Evolutionary conservation across 2,113 vertebrate species (phyloP), one percentile per base, ranked within the genome.

Genomic region (Perca fluviatilis): DNA sequence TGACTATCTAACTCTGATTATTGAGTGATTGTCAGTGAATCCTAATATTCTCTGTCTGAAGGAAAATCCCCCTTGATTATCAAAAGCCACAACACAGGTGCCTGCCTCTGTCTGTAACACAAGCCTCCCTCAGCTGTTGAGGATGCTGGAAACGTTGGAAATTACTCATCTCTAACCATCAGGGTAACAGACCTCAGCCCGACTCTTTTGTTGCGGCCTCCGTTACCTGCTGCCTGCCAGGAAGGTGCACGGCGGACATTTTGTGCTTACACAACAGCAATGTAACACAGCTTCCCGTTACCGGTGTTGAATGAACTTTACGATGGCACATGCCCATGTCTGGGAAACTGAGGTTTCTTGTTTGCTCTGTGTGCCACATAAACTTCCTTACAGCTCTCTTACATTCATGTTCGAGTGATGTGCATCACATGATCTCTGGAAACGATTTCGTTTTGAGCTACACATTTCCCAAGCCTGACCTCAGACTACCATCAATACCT

Each of bases 51-150:
- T 77, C 54, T 62, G 69, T 71, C 76, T 50, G 21, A 50, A 53
- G 86, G 87, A 88, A 94, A 92, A 80, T 82, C 86, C 91, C 92
- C 92, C 89, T 75, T 43, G 70, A 50, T 62, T 60, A 75, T 47
- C 27, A n/a, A 83, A 79, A 84, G 36, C 63, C 73, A 7, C 11
- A 12, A 36, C 30, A 60, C 88, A 89, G 87, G 69, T 84, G 82
- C 19, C 85, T 49, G 49, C 73, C 67, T 74, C 51, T 74, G 57
- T 56, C 36, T 75, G 86, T 69, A 86, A 89, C 81, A 70, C 62
- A 79, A 91, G 70, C 78, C 53, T 36, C 10, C 43, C 46, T 56
- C 89, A 86, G 84, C 86, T 91, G 72, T 73, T 72, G 85, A 69
- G 40, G 78, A 80, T 73, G 76, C 19, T 61, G 58, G 62, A 23